These are phyloP conservation scores for Erebia ligea DNA, from an alignment of 2,888 invertebrate species.

Conservation along the genomic window DNA sequence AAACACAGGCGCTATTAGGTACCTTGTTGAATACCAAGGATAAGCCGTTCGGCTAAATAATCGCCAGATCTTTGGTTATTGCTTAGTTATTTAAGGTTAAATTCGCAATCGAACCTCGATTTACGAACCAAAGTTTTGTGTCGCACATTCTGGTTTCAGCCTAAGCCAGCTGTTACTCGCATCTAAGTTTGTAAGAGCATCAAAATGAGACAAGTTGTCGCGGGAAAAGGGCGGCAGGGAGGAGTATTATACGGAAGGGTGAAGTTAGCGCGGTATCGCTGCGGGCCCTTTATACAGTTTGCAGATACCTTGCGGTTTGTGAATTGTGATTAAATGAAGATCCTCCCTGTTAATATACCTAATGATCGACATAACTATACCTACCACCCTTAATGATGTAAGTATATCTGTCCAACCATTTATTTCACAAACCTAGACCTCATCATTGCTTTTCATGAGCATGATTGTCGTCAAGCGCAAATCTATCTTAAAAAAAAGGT, in stretches of 20 bases:
- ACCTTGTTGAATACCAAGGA: no score
- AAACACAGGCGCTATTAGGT: no score
- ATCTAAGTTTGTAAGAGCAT: slow-evolving; percentile 35
- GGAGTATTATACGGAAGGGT: slow-evolving; percentile 29
- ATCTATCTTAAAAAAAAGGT: no score
- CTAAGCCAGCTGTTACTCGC: neutral
- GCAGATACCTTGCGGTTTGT: slow-evolving; percentile 24
- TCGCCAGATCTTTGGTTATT: no score
- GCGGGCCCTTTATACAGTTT: slow-evolving; percentile 24
- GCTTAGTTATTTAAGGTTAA: neutral
- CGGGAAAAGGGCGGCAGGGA: slow-evolving; percentile 3
- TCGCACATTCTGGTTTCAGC: neutral
- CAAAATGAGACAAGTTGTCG: slow-evolving; percentile 35
- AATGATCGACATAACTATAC: neutral
- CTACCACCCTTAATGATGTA: neutral
- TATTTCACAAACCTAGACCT: no score
- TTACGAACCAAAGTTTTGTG: neutral
- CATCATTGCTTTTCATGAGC: no score
- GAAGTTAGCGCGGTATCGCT: slow-evolving; percentile 21
- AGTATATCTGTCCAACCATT: no score
- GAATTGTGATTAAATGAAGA: slow-evolving; percentile 18
- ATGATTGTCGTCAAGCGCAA: no score
- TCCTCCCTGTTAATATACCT: slow-evolving; percentile 4
- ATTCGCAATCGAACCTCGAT: neutral
- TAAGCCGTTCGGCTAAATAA: no score